Base-by-base conservation (phyloP, 2,797 vertebrate species). In the Eutrigla gurnardus region DNA sequence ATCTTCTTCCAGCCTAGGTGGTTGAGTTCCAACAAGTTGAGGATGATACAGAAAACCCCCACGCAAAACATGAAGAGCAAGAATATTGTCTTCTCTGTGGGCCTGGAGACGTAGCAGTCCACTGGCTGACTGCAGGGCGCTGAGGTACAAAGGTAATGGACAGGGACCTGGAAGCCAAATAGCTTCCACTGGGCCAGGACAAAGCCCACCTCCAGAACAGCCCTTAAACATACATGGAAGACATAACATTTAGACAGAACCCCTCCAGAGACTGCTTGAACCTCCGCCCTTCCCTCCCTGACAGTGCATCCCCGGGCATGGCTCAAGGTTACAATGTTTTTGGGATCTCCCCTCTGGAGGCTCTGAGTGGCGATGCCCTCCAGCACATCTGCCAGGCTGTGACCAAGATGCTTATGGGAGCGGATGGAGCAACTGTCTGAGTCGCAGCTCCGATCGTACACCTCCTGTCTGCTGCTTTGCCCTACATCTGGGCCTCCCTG, bases 1-100 rank as follows among this genome's bases (percentile, higher is more conserved):
- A 96, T 93, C 90, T 93, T 95, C 78, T 95, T 95, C 94, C 95
- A 97, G 6, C 96, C 97, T 82, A 99, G 85, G 78, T 99, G 97
- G 53, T 98, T 96, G 91, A 99, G 97, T 89, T 99, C 98, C 82
- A 98, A 95, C 73, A 99, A 70, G 62, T 98, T 98, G 55, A 99
- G 91, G 17, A 98, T 80, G 37, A 99, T 94, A 86, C 98, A 99
- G 81, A 99, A 95, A 75, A 96, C 86, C 6, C 97, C 97, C 5
- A 98, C 97, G 1, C 95, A 96, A 1, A 98, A 99, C 97, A 99
- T 99, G 83, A 99, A 98, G 32, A 98, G 90, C 59, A 99, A 92
- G 82, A 99, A 99, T 71, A 99, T 95, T 75, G 96, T 99, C 88
- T 99, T 99, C 88, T 99, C 97, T 0, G 98, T 99, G 0, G 98